Base-by-base conservation (phyloP, 2,888 invertebrate genomes). In the Portevinia maculata region DNA sequence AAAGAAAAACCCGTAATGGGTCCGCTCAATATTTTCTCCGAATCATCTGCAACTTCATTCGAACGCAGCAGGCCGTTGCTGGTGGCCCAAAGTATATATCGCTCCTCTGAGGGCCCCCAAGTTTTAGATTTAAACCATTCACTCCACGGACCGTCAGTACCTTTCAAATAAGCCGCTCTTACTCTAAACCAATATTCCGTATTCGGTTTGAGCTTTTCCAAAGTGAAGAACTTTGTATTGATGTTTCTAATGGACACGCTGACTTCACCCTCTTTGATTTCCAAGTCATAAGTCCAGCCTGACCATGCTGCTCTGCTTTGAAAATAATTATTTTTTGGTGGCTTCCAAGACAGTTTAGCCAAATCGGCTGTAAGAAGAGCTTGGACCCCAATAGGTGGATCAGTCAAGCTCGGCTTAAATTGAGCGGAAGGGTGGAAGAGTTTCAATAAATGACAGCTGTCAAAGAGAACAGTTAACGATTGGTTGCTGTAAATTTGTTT, bases 321-420 rank as follows among this genome's bases (percentile, higher is more conserved):
- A 13, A 87, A 88, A 24, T 85, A 21, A 0, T 53, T 78, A 37
- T 94, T 94, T 0, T 94, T 94, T 0, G 98, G 98, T 1, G 94
- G 92, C 21, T 94, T 92, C 98, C 98, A 98, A 0, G 94, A 93
- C 0, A 96, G 94, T 87, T 95, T 95, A 0, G 96, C 97, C 37
- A 93, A 92, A 81, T 93, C 93, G 0, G 94, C 92, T 0, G 95
- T 95, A 89, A 98, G 94, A 73, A 98, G 93, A 17, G 95, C 97
- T 89, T 97, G 96, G 1, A 98, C 92, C 1, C 93, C 92, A 1
- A 93, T 93, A 0, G 98, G 98, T 0, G 96, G 94, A 87, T 95
- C 95, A 0, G 95, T 93, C 1, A 96, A 96, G 34, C 95, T 93
- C 0, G 96, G 95, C 79, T 94, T 93, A 0, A 97, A 97, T 89